phyloP scores from a whole-genome alignment of 2,113 vertebrate genomes.

The Neogobius melanostomus region DNA sequence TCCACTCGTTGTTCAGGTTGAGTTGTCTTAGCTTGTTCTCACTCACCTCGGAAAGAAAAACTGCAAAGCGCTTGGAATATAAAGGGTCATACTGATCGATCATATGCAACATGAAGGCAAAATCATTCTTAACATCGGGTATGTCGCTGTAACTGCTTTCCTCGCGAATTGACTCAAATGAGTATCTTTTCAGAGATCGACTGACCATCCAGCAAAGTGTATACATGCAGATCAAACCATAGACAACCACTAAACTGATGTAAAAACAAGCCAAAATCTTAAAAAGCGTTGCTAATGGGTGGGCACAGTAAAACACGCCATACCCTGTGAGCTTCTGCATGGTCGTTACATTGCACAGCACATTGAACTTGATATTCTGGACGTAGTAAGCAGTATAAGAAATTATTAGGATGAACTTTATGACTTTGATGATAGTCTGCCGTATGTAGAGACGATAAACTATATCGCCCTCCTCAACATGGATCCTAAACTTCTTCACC shows the following conservation, averaged over 20 bases:
- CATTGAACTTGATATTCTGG: slow-evolving; percentile 85
- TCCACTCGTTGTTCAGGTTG: slow-evolving; percentile 98
- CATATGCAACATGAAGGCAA: slow-evolving; percentile 97
- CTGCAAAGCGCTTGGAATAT: slow-evolving; percentile 95
- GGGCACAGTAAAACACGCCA: slow-evolving; percentile 89
- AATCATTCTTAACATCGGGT: slow-evolving; percentile 95
- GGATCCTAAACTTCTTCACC: slow-evolving; percentile 94
- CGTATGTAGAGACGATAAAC: slow-evolving; percentile 95
- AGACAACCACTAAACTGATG: slow-evolving; percentile 92
- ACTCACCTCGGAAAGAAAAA: slow-evolving; percentile 95
- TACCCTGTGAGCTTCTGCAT: slow-evolving; percentile 94
- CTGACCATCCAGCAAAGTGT: slow-evolving; percentile 96
- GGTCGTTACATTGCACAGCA: slow-evolving; percentile 85
- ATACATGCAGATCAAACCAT: slow-evolving; percentile 96
- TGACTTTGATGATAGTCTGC: slow-evolving; percentile 97
- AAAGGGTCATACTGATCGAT: slow-evolving; percentile 97
- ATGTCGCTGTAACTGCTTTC: slow-evolving; percentile 99
- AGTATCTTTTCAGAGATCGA: slow-evolving; percentile 93
- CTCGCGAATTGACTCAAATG: slow-evolving; percentile 96
- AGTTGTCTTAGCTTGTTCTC: slow-evolving; percentile 97
- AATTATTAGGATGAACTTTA: slow-evolving; percentile 94
- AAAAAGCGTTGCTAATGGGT: slow-evolving; percentile 94
- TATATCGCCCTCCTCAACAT: slow-evolving; percentile 95
- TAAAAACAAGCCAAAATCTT: slow-evolving; percentile 97
- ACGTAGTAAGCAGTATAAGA: slow-evolving; percentile 94